phyloP scores from a whole-genome alignment of 2,888 invertebrate genomes.

The Drosophila percnosoma region DNA sequence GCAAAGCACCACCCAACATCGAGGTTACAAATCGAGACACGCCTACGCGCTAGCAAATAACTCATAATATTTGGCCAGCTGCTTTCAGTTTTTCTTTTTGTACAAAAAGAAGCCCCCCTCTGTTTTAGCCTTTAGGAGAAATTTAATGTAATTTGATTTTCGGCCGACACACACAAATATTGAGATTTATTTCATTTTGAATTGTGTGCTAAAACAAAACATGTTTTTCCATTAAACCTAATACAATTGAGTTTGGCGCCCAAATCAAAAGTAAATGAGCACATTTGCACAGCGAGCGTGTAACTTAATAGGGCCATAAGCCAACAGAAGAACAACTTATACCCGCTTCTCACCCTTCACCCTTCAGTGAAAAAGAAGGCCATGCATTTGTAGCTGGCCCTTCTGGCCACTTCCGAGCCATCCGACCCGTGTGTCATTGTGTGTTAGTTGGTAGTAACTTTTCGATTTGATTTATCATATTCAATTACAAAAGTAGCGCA shows the following conservation, averaged over 20 bases:
- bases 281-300: constrained; percentile 18
- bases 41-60: constrained; percentile 46
- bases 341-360: background rate
- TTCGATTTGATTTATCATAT: constrained; percentile 82
- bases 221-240: constrained; percentile 53
- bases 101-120: background rate
- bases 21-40: constrained; percentile 43
- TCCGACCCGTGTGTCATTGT: background rate
- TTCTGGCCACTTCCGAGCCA: constrained; percentile 60
- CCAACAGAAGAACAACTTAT: background rate
- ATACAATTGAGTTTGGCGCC: constrained; percentile 55
- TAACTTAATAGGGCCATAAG: constrained; percentile 39
- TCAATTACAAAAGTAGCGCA: constrained; percentile 78
- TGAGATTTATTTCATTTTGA: constrained; percentile 79
- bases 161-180: constrained; percentile 55
- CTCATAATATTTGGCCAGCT: constrained; percentile 77
- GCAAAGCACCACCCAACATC: constrained; percentile 1
- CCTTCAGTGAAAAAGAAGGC: constrained; percentile 4
- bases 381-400: constrained; percentile 13
- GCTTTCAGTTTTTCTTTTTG: constrained; percentile 45
- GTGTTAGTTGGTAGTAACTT: constrained; percentile 26
- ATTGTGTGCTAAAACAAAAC: constrained; percentile 44
- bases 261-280: constrained; percentile 48
- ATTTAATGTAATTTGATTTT: constrained; percentile 79
- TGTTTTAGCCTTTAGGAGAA: constrained; percentile 50